Conservation (phyloP, 2,113 vertebrate genomes). For the Pelecanoides urinatrix region DNA sequence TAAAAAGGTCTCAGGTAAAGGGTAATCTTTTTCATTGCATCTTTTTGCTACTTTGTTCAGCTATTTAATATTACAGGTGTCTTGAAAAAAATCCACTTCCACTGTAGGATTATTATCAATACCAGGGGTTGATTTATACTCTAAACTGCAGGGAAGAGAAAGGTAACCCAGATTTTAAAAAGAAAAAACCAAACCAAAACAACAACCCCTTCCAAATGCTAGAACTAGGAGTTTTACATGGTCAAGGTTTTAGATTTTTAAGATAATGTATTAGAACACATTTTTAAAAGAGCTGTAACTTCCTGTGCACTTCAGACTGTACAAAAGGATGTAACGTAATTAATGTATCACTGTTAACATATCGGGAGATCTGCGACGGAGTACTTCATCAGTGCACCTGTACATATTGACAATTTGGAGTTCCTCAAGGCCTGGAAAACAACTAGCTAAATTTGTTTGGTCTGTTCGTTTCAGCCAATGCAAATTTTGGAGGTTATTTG, state of each 20-base stretch:
- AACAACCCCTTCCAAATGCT: neutral
- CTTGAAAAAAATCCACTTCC: neutral
- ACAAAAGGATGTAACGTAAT: neutral
- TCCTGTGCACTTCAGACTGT: neutral
- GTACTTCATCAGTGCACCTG: neutral
- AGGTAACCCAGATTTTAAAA: neutral
- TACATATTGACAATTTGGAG: neutral
- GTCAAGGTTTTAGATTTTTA: neutral
- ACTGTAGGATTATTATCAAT: neutral
- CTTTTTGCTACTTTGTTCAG: neutral
- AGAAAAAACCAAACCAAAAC: no score
- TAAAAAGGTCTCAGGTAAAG: constrained; percentile 15
- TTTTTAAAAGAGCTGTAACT: neutral
- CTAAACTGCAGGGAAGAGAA: neutral
- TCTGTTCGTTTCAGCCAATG: neutral
- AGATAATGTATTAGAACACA: neutral
- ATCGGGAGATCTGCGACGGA: neutral
- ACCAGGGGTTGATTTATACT: neutral
- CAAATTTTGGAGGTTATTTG: neutral
- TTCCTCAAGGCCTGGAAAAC: neutral
- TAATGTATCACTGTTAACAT: neutral
- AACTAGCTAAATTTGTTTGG: neutral
- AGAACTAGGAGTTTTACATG: neutral
- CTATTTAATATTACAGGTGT: neutral
- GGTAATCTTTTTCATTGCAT: neutral